These are phyloP conservation scores for Oncorhynchus masou DNA, from an alignment of 2,113 vertebrate species.

Conservation along the genomic window DNA sequence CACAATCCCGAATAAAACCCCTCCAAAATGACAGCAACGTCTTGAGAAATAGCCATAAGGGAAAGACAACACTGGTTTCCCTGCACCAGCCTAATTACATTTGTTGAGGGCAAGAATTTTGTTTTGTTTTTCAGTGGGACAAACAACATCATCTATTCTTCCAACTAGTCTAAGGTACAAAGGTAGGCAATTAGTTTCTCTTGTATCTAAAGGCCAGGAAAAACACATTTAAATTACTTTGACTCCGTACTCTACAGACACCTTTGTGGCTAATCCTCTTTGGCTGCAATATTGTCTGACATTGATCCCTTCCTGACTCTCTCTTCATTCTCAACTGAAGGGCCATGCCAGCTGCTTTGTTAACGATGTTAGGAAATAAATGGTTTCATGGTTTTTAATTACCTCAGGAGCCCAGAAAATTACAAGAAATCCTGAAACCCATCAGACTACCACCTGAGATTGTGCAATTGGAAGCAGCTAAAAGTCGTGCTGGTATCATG, in stretches of 20 bases:
- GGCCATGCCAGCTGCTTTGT: background rate
- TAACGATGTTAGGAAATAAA: background rate
- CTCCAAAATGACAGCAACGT: background rate
- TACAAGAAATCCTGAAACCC: background rate
- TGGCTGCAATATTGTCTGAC: background rate
- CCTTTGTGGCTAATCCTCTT: slow-evolving; percentile 6
- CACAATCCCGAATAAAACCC: background rate
- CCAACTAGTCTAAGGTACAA: slow-evolving; percentile 6
- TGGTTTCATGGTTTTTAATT: slow-evolving; percentile 11
- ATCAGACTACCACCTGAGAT: background rate
- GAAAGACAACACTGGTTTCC: background rate
- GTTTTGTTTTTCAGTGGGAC: background rate
- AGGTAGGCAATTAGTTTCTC: slow-evolving; percentile 25
- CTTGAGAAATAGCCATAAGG: slow-evolving; percentile 2
- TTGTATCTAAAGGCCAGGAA: background rate
- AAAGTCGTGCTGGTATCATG: too few species aligned
- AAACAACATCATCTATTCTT: slow-evolving; percentile 19
- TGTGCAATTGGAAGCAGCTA: background rate
- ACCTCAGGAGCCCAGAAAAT: background rate
- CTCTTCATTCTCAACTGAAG: background rate
- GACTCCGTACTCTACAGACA: slow-evolving; percentile 2
- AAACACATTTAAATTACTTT: slow-evolving; percentile 7
- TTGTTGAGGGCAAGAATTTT: slow-evolving; percentile 3
- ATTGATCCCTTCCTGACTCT: background rate
- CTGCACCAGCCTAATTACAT: slow-evolving; percentile 18